A percentile compares a stretch with the other conserved stretches of the same genome.
Conservation (phyloP, 2,888 invertebrate species). For the Panorpa germanica region DNA sequence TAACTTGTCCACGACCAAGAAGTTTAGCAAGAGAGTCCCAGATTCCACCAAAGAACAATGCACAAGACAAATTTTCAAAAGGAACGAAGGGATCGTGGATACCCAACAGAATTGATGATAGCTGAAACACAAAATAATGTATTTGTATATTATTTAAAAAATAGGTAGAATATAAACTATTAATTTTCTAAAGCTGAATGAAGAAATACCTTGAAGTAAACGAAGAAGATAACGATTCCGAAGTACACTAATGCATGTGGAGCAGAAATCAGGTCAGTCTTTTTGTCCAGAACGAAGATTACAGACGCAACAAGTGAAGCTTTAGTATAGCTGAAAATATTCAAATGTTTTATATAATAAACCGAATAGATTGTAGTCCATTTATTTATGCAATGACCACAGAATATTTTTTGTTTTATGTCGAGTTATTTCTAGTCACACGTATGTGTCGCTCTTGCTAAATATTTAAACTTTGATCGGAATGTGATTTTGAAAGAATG, state of each 20-base stretch:
- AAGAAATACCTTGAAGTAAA: conserved; percentile 67
- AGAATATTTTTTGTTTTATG: not conserved
- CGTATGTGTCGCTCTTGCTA: no score
- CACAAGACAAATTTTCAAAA: conserved; percentile 95
- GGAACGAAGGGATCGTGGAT: conserved; percentile 98
- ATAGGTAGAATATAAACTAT: conserved; percentile 1
- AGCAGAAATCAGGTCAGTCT: conserved; percentile 88
- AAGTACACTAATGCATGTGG: conserved; percentile 96
- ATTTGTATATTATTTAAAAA: conserved; percentile 5
- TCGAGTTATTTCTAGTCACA: not conserved
- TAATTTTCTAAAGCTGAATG: conserved; percentile 5
- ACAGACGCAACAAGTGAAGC: conserved; percentile 89
- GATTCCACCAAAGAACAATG: conserved; percentile 91
- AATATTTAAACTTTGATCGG: not conserved
- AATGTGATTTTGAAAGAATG: no score
- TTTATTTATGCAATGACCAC: not conserved
- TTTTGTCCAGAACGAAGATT: conserved; percentile 92
- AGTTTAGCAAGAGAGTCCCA: conserved; percentile 93
- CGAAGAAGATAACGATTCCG: conserved; percentile 91
- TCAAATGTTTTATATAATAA: no score
- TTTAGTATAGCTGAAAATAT: conserved; percentile 82
- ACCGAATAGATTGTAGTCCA: conserved; percentile 7
- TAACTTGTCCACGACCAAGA: conserved; percentile 61
- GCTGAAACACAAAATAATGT: conserved; percentile 31
- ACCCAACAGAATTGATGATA: conserved; percentile 87